Conservation (phyloP, 1,140 invertebrate genomes). For the Aphelenchoides besseyi region DNA sequence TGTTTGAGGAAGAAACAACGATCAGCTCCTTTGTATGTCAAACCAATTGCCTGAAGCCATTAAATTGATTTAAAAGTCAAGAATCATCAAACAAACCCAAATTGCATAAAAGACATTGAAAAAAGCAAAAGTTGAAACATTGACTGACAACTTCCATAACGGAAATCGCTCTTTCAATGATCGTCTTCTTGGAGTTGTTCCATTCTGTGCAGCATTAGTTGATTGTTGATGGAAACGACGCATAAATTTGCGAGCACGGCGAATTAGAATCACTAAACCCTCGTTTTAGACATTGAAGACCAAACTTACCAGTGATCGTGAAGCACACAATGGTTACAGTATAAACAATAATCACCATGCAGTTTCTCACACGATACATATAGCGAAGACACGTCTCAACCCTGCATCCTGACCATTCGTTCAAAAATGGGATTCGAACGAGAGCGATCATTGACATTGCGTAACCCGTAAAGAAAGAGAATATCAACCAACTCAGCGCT, state of each 20-base stretch:
- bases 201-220: constrained; percentile 19
- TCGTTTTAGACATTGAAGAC: constrained; percentile 20
- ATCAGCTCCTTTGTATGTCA: too few relatives aligned
- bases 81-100: constrained; percentile 30
- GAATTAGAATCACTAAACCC: constrained; percentile 44
- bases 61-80: not conserved
- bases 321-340: constrained; percentile 38
- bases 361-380: constrained; percentile 38
- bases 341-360: constrained; percentile 25
- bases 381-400: constrained; percentile 31
- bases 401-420: constrained; percentile 36
- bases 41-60: too few relatives aligned
- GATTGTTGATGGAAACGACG: constrained; percentile 36
- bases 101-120: constrained; percentile 54
- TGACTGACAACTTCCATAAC: constrained; percentile 53
- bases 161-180: constrained; percentile 38
- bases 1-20: constrained; percentile 34
- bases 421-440: constrained; percentile 28
- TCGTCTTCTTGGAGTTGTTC: not conserved
- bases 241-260: constrained; percentile 43
- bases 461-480: constrained; percentile 26
- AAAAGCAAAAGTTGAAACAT: constrained; percentile 52
- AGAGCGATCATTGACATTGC: constrained; percentile 29
- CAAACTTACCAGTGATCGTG: constrained; percentile 28
- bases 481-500: constrained; percentile 37